Evolutionary conservation across 2,797 vertebrate genomes (phyloP).

Genomic region (Poliocrania exsul): DNA sequence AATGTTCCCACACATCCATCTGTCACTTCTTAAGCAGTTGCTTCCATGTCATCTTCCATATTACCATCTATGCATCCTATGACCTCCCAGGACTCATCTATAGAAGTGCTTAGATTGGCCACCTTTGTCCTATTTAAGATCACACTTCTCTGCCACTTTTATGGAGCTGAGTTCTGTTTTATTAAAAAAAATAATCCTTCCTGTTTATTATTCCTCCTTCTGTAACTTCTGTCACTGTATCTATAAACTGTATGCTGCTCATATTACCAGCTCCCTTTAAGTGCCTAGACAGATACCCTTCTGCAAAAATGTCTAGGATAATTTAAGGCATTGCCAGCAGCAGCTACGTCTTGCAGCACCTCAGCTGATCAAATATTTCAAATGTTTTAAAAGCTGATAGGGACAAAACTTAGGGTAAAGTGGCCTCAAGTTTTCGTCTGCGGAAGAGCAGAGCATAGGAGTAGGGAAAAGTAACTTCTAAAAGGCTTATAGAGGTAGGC

Average conservation of each 20-base stretch:
- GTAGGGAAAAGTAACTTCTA: neutral
- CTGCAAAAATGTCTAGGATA: neutral
- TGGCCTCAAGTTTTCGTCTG: neutral
- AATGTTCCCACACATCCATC: conserved; percentile 63
- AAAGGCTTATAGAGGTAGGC: neutral
- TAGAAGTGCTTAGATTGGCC: neutral
- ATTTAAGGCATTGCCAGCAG: neutral
- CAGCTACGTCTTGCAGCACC: neutral
- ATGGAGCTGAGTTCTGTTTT: neutral
- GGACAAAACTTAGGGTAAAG: neutral
- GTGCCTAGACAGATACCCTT: neutral
- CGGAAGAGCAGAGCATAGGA: neutral
- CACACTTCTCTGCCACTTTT: neutral
- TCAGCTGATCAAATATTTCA: neutral
- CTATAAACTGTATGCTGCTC: neutral
- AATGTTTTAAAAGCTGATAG: neutral
- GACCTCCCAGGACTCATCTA: conserved; percentile 19
- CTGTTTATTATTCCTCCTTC: conserved; percentile 5
- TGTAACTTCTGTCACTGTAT: neutral
- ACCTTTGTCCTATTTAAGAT: neutral
- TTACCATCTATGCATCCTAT: neutral
- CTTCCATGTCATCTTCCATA: conserved; percentile 36
- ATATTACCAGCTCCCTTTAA: neutral
- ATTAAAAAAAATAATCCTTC: neutral
- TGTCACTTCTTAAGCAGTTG: conserved; percentile 43